Conservation (phyloP, 2,113 vertebrate species). For the Cyprinus carpio region DNA sequence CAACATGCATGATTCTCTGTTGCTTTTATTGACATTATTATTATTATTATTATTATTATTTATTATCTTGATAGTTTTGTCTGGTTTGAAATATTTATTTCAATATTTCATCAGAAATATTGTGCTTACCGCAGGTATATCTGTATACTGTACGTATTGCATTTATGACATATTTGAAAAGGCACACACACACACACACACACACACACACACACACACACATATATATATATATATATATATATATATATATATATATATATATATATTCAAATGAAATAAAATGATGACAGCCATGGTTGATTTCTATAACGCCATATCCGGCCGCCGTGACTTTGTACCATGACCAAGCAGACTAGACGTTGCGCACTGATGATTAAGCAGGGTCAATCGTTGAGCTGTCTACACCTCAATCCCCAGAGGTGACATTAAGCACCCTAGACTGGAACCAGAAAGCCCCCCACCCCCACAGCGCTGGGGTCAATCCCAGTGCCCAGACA, state of each 20-base stretch:
- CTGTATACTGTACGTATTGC: not conserved
- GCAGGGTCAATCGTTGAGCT: constrained; percentile 70
- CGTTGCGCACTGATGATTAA: constrained; percentile 53
- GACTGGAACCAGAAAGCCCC: constrained; percentile 54
- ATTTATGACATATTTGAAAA: too few species aligned
- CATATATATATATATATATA: too few species aligned
- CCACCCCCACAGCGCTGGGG: constrained; percentile 65
- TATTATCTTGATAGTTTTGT: not conserved
- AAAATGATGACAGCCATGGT: not conserved
- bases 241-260: too few species aligned
- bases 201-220: too few species aligned
- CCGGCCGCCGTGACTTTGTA: constrained; percentile 52
- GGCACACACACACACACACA: too few species aligned
- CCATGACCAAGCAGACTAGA: constrained; percentile 74
- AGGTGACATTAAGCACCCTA: constrained; percentile 77
- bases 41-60: not conserved
- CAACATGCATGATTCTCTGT: too few species aligned
- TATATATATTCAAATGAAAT: too few species aligned
- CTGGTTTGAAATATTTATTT: not conserved
- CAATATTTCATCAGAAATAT: not conserved
- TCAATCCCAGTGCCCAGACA: constrained; percentile 77
- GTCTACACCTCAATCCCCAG: constrained; percentile 78
- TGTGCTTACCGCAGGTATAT: not conserved
- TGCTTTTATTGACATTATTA: too few species aligned
- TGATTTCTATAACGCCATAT: constrained; percentile 45